Evolutionary conservation across 2,797 vertebrate species (phyloP).

Genomic region (Antrozous pallidus): DNA sequence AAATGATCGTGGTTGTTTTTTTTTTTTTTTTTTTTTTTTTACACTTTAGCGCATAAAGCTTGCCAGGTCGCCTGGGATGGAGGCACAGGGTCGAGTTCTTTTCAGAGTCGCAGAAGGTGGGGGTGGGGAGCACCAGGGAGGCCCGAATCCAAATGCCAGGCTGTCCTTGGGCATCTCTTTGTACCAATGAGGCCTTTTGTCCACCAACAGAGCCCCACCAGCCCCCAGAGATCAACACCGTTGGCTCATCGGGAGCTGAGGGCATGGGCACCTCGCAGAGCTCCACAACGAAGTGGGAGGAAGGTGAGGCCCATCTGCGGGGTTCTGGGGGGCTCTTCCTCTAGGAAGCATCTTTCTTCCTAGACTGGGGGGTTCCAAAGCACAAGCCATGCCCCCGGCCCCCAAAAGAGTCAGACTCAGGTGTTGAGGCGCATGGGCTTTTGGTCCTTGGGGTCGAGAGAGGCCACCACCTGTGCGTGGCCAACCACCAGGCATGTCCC

Average conservation of each 20-base stretch:
- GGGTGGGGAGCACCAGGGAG: background rate
- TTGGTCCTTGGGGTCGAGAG: background rate
- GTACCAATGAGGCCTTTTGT: slow-evolving; percentile 78
- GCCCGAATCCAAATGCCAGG: slow-evolving; percentile 66
- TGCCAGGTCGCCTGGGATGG: slow-evolving; percentile 58
- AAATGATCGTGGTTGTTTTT: slow-evolving; percentile 82
- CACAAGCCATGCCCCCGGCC: slow-evolving; percentile 56
- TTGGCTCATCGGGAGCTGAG: slow-evolving; percentile 75
- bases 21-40: no score
- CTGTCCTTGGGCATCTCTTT: slow-evolving; percentile 70
- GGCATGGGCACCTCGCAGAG: slow-evolving; percentile 59
- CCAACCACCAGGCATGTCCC: background rate
- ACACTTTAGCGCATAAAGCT: slow-evolving; percentile 78
- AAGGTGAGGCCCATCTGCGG: background rate
- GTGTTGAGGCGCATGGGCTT: slow-evolving; percentile 16
- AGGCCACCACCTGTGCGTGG: background rate
- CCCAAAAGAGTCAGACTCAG: slow-evolving; percentile 61
- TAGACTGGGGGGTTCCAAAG: slow-evolving; percentile 75
- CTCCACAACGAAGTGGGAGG: slow-evolving; percentile 70
- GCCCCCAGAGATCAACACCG: slow-evolving; percentile 75
- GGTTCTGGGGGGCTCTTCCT: slow-evolving; percentile 73
- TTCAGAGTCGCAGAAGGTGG: slow-evolving; percentile 59
- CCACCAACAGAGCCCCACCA: slow-evolving; percentile 63
- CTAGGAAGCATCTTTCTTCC: slow-evolving; percentile 72
- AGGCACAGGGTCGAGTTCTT: slow-evolving; percentile 69